Percentiles rank a stretch among this genome's conserved stretches.
Evolutionary conservation across 2,888 invertebrate species (phyloP).

Genomic region (Dione juno): DNA sequence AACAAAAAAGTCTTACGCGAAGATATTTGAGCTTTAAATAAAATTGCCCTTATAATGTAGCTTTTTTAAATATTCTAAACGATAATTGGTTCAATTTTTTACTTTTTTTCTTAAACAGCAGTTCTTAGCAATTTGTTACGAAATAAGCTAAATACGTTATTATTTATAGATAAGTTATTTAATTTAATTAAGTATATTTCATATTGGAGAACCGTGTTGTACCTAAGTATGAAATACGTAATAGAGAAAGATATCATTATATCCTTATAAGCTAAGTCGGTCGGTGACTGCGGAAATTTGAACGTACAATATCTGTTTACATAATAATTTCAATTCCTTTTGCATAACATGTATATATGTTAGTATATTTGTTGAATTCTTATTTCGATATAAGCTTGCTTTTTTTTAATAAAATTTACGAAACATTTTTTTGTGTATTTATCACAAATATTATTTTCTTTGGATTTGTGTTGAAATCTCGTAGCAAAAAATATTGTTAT

Average conservation of each 20-base stretch:
- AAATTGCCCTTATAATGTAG: background rate
- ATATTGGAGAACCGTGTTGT: constrained; percentile 17
- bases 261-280: constrained; percentile 39
- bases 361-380: background rate
- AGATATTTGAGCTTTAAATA: background rate
- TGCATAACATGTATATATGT: constrained; percentile 23
- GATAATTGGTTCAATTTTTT: too few species aligned
- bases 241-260: constrained; percentile 34
- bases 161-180: background rate
- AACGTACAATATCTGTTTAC: constrained; percentile 29
- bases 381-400: background rate
- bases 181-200: constrained; percentile 18
- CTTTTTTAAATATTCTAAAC: background rate
- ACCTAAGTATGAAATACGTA: constrained; percentile 29
- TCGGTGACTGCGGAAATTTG: constrained; percentile 33
- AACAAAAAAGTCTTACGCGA: background rate
- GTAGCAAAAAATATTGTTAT: too few species aligned
- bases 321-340: constrained; percentile 36
- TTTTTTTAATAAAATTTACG: background rate
- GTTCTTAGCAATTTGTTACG: too few species aligned
- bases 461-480: too few species aligned
- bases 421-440: background rate
- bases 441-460: too few species aligned
- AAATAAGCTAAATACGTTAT: background rate
- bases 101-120: too few species aligned